Evolutionary conservation across 1,140 invertebrate genomes (phyloP), one percentile per base, ranked within the genome.

Genomic region (Antheraea pernyi): DNA sequence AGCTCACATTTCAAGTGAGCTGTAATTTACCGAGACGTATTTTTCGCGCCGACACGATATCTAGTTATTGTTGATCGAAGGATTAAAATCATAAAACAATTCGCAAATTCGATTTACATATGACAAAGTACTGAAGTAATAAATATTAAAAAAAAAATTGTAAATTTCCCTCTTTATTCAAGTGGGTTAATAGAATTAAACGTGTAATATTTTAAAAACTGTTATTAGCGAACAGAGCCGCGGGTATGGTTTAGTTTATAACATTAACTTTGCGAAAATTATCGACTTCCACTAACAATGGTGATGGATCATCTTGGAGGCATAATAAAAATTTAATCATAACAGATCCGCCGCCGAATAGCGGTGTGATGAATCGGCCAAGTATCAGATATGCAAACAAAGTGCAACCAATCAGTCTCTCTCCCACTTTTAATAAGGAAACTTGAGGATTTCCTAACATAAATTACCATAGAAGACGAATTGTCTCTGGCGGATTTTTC

Each of bases 371-470:
- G 77, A 84, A 86, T 86, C 68, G 74, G 73, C 11, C 5, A 53
- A 53, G 76, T 78, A 81, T 86, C 82, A 80, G 75, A 80, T 86
- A 84, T 78, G 73, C 79, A 80, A 79, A 83, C 77, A 81, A 75
- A 85, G 76, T 79, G 82, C 75, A 80, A 73, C 72, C 82, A 80
- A 79, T 86, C 79, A 75, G 69, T 85, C 39, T 61, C 60, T 11
- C 46, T 53, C 46, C 46, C 46, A 53, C 46, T 11, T 53, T 61
- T 61, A 61, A 61, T 61, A 36, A 36, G 19, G 60, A 61, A 61
- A 61, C 60, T 61, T 61, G 60, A 61, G 60, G 19, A 61, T 61
- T 61, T 61, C 8, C 19, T 30, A 61, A 36, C 60, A 30, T 53
- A 53, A 53, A 53, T 53, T 53, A 53, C 46, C 46, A 53, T 53